Evolutionary conservation across 2,113 vertebrate genomes (phyloP).

Genomic region (Thermophis baileyi): DNA sequence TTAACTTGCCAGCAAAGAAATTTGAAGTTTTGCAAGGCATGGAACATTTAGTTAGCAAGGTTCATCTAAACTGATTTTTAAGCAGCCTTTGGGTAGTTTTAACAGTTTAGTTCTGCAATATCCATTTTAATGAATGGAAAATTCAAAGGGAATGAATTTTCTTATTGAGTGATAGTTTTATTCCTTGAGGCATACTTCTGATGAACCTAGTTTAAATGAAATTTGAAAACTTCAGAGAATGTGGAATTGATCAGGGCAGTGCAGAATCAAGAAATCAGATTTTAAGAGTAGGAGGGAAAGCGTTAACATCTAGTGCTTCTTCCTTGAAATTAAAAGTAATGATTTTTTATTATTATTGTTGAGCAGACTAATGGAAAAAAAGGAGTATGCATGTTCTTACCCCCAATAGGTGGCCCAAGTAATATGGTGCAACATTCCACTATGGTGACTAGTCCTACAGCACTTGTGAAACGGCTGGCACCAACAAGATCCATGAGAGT

Average conservation of each 20-base stretch:
- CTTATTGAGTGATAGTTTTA: background rate
- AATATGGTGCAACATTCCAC: slow-evolving; percentile 77
- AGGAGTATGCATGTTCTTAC: slow-evolving; percentile 57
- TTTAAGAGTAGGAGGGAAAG: background rate
- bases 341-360: background rate
- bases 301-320: background rate
- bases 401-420: slow-evolving; percentile 80
- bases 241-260: background rate
- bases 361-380: background rate
- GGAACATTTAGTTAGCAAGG: background rate
- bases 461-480: slow-evolving; percentile 69
- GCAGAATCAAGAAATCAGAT: background rate
- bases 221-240: background rate
- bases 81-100: background rate
- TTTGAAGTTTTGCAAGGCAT: background rate
- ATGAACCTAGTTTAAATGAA: background rate
- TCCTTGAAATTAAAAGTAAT: background rate
- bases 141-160: background rate
- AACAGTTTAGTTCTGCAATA: background rate
- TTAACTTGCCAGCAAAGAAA: background rate
- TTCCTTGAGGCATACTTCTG: background rate
- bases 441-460: slow-evolving; percentile 79
- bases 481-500: slow-evolving; percentile 82
- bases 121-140: background rate
- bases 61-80: background rate